Evolutionary conservation across 2,888 invertebrate genomes (phyloP), one percentile per base, ranked within the genome.

Genomic region (Hirtodrosophila trivittata): DNA sequence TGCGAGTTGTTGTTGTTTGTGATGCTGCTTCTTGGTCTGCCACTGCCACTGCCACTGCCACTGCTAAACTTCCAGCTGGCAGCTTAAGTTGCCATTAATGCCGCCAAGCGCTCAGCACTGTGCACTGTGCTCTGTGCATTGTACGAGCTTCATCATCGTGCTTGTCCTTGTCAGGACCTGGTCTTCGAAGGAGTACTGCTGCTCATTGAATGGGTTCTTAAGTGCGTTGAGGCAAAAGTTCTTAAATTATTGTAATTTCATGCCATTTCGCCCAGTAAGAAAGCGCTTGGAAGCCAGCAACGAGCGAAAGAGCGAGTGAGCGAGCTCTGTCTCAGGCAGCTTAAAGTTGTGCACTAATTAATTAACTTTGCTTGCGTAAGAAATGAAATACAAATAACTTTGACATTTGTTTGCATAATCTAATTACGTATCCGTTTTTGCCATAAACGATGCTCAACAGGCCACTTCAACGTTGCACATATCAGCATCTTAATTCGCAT

Each of bases 371-470:
- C 80, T 86, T 86, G 70, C 80, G 32, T 78, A 60, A 65, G 70
- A 78, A 83, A 87, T 87, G 75, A 83, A 87, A 86, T 66, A 64
- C 84, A 83, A 83, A 83, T 82, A 87, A 57, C 84, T 83, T 82
- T 69, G 80, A 70, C 70, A 68, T 86, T 71, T 83, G 84, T 83
- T 75, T 83, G 70, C 86, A 69, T 62, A 71, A 73, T 66, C 66
- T 70, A 80, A 83, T 86, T 70, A 64, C 70, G 59, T 70, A 78
- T 73, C 70, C 57, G 72, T 64, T 77, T 76, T 73, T 52, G 67
- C 59, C 46, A 47, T 50, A 68, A 75, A 64, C 62, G 55, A 51
- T 62, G 63, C 12, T 60, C 63, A 46, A 62, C 57, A 59, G 46
- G 52, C 28, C 68, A 26, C 62, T 66, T 45, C 38, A 66, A 60